phyloP scores from a whole-genome alignment of 2,888 invertebrate genomes.

The Sminthurinus aureus region DNA sequence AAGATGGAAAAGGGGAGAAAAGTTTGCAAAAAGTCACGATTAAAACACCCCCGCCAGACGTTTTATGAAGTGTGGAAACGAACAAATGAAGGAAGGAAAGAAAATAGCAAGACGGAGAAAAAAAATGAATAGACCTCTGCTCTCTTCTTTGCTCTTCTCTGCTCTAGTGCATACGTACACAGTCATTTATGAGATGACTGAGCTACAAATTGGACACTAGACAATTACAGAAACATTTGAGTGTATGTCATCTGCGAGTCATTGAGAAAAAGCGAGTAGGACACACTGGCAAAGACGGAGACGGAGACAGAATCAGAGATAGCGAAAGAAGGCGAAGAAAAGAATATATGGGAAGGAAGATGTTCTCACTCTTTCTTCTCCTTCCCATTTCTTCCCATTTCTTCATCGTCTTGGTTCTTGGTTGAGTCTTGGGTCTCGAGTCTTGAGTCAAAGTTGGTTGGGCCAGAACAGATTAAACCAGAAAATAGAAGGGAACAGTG shows the following conservation, averaged over 20 bases:
- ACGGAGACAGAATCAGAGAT: constrained; percentile 31
- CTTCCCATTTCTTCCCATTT: no score
- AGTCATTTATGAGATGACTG: constrained; percentile 51
- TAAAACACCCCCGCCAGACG: constrained; percentile 9
- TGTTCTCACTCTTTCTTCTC: no score
- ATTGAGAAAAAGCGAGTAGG: constrained; percentile 17
- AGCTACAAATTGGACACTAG: constrained; percentile 36
- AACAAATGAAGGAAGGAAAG: constrained; percentile 4
- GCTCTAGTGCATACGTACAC: constrained; percentile 44
- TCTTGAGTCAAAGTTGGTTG: background rate
- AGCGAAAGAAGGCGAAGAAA: background rate
- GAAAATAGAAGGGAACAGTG: constrained; percentile 39
- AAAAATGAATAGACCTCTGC: constrained; percentile 37
- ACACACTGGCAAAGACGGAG: background rate
- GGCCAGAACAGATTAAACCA: background rate
- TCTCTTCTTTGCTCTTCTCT: constrained; percentile 40
- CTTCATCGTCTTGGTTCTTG: background rate
- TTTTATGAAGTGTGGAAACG: constrained; percentile 32
- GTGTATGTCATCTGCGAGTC: constrained; percentile 41
- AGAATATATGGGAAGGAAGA: no score
- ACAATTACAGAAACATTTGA: constrained; percentile 40
- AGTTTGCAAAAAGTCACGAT: constrained; percentile 10
- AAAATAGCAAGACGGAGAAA: constrained; percentile 14
- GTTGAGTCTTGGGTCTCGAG: no score
- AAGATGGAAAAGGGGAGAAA: background rate